phyloP scores from a whole-genome alignment of 92 coral and sea anemone species.

The Palythoa caribaeorum region DNA sequence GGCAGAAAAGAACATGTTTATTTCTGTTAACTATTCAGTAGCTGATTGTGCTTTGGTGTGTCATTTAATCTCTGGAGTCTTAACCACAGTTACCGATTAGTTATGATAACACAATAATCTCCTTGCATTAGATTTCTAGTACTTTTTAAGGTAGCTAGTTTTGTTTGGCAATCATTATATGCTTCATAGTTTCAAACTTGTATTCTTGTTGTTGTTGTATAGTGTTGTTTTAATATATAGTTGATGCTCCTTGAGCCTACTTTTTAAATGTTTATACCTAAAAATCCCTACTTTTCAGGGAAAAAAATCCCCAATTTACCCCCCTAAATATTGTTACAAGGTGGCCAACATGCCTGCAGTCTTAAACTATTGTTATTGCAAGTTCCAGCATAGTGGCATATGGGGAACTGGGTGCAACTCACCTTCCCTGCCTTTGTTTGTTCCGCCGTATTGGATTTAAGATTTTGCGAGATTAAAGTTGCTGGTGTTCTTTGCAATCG shows the following conservation, averaged over 20 bases:
- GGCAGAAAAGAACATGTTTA: slow-evolving; percentile 44
- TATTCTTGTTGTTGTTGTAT: too few species aligned
- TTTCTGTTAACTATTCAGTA: slow-evolving; percentile 41
- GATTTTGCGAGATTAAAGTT: background rate
- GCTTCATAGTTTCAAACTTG: background rate
- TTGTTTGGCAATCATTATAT: slow-evolving; percentile 7
- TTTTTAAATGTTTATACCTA: too few species aligned
- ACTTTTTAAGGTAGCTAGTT: slow-evolving; percentile 26
- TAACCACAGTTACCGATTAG: slow-evolving; percentile 33
- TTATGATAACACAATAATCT: slow-evolving; percentile 19
- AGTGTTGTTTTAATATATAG: too few species aligned
- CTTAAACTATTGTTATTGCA: background rate
- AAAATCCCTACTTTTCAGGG: too few species aligned
- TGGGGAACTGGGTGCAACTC: slow-evolving; percentile 20
- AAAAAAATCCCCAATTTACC: too few species aligned
- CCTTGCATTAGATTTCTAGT: slow-evolving; percentile 26
- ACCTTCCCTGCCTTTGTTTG: slow-evolving; percentile 7
- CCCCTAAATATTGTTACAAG: too few species aligned
- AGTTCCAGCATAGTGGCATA: slow-evolving; percentile 2
- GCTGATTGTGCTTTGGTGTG: slow-evolving; percentile 27
- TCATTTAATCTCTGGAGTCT: slow-evolving; percentile 27
- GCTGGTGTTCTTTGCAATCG: slow-evolving; percentile 5
- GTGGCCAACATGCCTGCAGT: too few species aligned
- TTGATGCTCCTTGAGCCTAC: too few species aligned
- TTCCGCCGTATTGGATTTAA: slow-evolving; percentile 26